Evolutionary conservation across 2,113 vertebrate genomes (phyloP).

Genomic region (Petromus typicus): DNA sequence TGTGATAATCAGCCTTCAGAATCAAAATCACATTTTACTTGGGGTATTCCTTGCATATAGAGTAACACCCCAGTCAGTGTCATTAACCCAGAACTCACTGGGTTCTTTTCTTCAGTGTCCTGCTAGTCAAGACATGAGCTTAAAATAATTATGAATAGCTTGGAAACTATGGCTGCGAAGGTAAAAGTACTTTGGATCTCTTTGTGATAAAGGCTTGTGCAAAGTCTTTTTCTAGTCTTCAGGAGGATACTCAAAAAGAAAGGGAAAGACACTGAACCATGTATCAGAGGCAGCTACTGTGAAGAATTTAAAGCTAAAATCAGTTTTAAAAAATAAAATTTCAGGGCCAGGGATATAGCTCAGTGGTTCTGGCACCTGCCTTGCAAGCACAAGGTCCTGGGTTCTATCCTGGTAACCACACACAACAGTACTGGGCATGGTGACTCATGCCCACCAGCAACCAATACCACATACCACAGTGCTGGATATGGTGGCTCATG

Average conservation of each 20-base stretch:
- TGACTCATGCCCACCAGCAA: too few relatives aligned
- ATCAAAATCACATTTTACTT: slow-evolving; percentile 27
- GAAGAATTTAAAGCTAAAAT: neutral
- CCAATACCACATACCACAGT: too few relatives aligned
- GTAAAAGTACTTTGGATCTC: neutral
- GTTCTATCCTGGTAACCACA: too few relatives aligned
- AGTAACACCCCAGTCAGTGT: neutral
- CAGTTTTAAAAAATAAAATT: neutral
- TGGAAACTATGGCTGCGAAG: neutral
- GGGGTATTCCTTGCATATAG: neutral
- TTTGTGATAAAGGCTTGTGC: neutral
- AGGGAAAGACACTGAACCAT: neutral
- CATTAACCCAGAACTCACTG: neutral
- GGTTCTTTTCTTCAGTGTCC: neutral
- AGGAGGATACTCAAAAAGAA: neutral
- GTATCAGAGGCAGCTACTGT: neutral
- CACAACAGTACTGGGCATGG: too few relatives aligned
- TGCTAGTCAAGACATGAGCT: neutral
- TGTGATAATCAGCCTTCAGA: neutral
- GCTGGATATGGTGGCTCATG: too few relatives aligned
- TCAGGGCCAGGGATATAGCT: too few relatives aligned
- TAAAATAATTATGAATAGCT: neutral
- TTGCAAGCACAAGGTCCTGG: too few relatives aligned
- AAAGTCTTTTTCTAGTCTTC: neutral
- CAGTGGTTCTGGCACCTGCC: too few relatives aligned